These are phyloP conservation scores for Eupithecia dodoneata DNA, from an alignment of 2,888 invertebrate genomes.

Conservation along the genomic window DNA sequence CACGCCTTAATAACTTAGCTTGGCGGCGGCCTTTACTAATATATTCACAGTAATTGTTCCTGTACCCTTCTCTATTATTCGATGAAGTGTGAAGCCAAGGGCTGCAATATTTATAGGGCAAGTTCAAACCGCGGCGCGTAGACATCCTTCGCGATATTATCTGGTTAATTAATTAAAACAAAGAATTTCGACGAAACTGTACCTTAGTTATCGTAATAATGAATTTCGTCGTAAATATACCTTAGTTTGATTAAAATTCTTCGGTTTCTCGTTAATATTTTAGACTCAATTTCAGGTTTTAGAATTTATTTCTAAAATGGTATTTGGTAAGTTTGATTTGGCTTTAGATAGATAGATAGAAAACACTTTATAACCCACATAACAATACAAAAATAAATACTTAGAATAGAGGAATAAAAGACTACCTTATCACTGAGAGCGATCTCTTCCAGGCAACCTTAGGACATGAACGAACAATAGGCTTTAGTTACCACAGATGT, in stretches of 20 bases:
- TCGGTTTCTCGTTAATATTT: constrained; percentile 51
- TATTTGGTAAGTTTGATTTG: constrained; percentile 13
- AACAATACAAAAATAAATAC: too few relatives aligned
- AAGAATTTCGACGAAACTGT: constrained; percentile 50
- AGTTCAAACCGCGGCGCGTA: constrained; percentile 64
- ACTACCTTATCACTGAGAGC: too few relatives aligned
- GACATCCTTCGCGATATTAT: constrained; percentile 66
- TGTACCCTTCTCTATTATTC: constrained; percentile 71
- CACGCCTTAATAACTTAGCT: constrained; percentile 57
- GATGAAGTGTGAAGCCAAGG: constrained; percentile 76
- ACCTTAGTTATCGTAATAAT: constrained; percentile 32
- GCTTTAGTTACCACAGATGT: constrained; percentile 13
- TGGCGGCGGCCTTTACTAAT: constrained; percentile 60
- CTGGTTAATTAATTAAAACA: constrained; percentile 65
- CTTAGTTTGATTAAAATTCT: constrained; percentile 52
- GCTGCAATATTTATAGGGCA: constrained; percentile 67
- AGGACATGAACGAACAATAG: neutral
- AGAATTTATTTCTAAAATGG: constrained; percentile 5
- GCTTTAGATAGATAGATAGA: too few relatives aligned
- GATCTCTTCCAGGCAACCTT: too few relatives aligned
- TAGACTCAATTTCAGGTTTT: constrained; percentile 40
- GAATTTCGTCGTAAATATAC: constrained; percentile 4
- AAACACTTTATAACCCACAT: too few relatives aligned
- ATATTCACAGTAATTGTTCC: constrained; percentile 75
- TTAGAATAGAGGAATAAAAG: too few relatives aligned